Conservation (phyloP, 2,113 vertebrate genomes). For the Copsychus sechellarum region DNA sequence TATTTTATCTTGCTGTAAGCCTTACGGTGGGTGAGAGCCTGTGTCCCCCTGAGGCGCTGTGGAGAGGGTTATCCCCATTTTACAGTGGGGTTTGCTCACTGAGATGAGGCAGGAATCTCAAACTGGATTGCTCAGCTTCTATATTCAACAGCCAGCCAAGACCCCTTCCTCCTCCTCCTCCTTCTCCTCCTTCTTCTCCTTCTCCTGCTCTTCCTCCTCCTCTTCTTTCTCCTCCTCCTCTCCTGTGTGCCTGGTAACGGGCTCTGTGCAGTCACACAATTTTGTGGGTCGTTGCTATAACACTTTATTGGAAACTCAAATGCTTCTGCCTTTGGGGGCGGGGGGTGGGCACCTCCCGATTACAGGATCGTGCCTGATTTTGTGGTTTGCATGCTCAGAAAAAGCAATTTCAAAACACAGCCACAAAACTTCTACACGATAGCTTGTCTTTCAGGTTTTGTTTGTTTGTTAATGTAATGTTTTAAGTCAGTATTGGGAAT, state of each 20-base stretch:
- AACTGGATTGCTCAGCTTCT: neutral
- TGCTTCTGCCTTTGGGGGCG: neutral
- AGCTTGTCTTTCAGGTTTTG: neutral
- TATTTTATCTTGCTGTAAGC: neutral
- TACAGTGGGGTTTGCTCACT: rapidly evolving
- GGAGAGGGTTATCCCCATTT: neutral
- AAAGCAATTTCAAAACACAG: neutral
- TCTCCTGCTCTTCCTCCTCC: neutral
- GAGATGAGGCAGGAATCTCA: neutral
- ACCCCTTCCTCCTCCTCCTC: neutral
- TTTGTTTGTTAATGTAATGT: neutral
- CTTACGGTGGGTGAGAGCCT: neutral
- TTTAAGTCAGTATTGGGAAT: neutral
- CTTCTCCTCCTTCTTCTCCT: neutral
- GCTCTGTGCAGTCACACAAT: neutral
- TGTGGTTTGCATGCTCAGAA: neutral
- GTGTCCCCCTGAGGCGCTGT: rapidly evolving
- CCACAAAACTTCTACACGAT: neutral
- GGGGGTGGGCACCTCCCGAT: neutral
- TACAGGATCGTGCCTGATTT: neutral
- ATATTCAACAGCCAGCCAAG: neutral
- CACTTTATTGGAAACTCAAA: neutral
- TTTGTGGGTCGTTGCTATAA: neutral
- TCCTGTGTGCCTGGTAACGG: neutral
- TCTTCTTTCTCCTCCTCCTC: neutral